phyloP scores from a whole-genome alignment of 2,797 vertebrate genomes.

The Cirrhinus molitorella region DNA sequence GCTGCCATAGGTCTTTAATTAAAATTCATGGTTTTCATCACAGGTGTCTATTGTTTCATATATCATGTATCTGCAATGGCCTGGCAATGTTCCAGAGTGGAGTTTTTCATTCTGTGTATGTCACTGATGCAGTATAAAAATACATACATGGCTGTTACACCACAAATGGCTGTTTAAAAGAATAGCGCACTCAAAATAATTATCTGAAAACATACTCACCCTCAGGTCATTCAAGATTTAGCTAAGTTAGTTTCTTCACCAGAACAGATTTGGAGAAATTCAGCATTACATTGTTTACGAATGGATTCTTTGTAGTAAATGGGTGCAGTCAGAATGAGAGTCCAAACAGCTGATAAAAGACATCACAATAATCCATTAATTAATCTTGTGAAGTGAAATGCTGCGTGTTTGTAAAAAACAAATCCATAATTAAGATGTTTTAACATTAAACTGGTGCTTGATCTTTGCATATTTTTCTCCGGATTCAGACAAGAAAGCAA shows the following conservation, averaged over 20 bases:
- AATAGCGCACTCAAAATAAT: not conserved
- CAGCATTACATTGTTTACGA: not conserved
- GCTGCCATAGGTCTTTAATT: conserved; percentile 33
- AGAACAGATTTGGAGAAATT: not conserved
- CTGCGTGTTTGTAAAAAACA: not conserved
- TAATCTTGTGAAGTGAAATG: too few species aligned
- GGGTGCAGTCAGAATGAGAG: not conserved
- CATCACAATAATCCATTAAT: not conserved
- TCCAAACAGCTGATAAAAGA: not conserved
- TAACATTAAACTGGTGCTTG: not conserved
- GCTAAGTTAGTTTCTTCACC: not conserved
- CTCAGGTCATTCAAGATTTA: not conserved
- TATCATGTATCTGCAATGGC: conserved; percentile 6
- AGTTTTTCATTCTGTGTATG: not conserved
- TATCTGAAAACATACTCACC: not conserved
- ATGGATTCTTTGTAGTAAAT: not conserved
- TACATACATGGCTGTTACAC: not conserved
- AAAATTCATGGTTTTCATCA: conserved; percentile 25
- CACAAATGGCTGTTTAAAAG: not conserved
- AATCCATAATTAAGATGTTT: not conserved
- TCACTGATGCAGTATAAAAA: not conserved
- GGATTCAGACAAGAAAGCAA: not conserved
- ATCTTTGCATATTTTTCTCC: not conserved
- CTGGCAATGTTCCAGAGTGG: not conserved
- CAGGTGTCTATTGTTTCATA: conserved; percentile 36